Evolutionary conservation across 2,888 invertebrate species (phyloP), one percentile per base, ranked within the genome.

Genomic region (Apodemia hepburni): DNA sequence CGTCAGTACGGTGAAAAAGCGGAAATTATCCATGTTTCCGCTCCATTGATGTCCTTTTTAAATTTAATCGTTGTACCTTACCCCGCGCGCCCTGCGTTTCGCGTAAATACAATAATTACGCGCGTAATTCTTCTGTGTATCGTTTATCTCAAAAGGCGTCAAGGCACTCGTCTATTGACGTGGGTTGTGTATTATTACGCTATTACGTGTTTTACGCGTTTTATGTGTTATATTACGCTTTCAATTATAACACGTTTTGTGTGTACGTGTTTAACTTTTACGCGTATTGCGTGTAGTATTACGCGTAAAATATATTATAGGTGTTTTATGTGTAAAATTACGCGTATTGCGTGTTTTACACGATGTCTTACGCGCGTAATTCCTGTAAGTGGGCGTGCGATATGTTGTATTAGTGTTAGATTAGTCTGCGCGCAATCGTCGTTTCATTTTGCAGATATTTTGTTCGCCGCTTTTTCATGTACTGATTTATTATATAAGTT

Each of bases 1-100:
- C 75, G 72, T 89, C 89, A 88, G 89, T 89, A 88, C 87, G 77
- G 86, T 81, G 82, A 80, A 82, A 81, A 78, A 81, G 85, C 84
- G 85, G 86, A 77, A 66, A 70, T 62, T 66, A 69, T 71, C 72
- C 73, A 74, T 67, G 69, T 69, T 71, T 73, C 74, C 70, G 71
- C 73, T 59, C 69, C 61, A 65, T 66, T 62, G 64, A 62, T 69
- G 69, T 70, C 65, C 70, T 69, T 68, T 62, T 66, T 67, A 57
- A 73, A 72, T 69, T 66, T 70, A 71, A 68, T 71, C 68, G 69
- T 70, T 38, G 59, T 68, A 60, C 64, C 64, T 62, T 58, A 51
- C 42, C 60, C 65, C 62, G 61, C 62, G 62, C 62, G 66, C 68
- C 69, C 62, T 63, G 58, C 45, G 64, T 62, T 59, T 59, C 35